A percentile compares a stretch with the other conserved stretches of the same genome.
Evolutionary conservation across 2,888 invertebrate genomes (phyloP).

Genomic region (Sthenelais limicola): DNA sequence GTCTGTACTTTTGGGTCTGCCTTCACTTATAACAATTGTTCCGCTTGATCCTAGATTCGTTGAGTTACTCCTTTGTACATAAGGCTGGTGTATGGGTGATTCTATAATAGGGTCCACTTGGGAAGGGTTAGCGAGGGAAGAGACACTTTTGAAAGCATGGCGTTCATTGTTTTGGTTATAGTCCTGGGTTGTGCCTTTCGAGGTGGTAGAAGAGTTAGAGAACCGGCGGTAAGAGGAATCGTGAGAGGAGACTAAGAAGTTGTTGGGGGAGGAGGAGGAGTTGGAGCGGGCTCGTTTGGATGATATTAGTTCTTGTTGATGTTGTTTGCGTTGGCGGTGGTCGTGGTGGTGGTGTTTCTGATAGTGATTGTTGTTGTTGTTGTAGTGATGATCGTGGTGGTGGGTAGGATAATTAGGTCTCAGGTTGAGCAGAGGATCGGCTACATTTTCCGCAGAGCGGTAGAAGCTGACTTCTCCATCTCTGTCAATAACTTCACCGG

Average conservation of each 20-base stretch:
- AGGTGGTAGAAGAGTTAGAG: too few species aligned
- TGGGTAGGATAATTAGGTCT: neutral
- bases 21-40: slow-evolving; percentile 25
- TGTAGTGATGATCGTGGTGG: neutral
- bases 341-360: neutral
- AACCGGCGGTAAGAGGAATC: too few species aligned
- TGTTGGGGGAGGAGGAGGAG: neutral
- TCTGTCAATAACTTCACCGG: slow-evolving; percentile 48
- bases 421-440: slow-evolving; percentile 59
- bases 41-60: slow-evolving; percentile 26
- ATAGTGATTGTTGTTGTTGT: neutral
- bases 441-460: slow-evolving; percentile 27
- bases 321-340: neutral
- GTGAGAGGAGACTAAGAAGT: neutral
- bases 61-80: neutral
- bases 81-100: slow-evolving; percentile 16
- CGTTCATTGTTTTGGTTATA: neutral
- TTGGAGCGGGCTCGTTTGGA: neutral
- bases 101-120: slow-evolving; percentile 1
- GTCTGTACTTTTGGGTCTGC: slow-evolving; percentile 26
- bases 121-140: slow-evolving; percentile 13
- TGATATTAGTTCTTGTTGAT: too few species aligned
- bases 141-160: neutral
- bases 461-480: slow-evolving; percentile 38
- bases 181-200: too few species aligned